Base-by-base conservation (phyloP, 2,113 vertebrate genomes). In the Tichodroma muraria region DNA sequence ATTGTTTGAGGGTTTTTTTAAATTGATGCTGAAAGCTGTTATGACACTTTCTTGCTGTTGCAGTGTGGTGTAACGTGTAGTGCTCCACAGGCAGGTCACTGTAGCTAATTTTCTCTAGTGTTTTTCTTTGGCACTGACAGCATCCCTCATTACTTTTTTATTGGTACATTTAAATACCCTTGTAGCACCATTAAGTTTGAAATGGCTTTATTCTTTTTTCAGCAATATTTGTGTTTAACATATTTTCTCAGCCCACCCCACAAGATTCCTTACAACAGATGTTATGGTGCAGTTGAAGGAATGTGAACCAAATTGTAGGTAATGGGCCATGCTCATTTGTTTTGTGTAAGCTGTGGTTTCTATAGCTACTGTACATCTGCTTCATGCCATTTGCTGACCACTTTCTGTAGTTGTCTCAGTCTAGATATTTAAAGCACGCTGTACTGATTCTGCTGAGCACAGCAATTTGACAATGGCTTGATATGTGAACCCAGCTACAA, bases 141-240 rank as follows among this genome's bases (percentile, higher is more conserved):
- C 77, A 96, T 93, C 88, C 85, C 85, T 97, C 96, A 97, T 97
- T 97, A 94, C 78, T 76, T 96, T 96, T 96, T 96, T 97, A 97
- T 97, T 95, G 94, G 89, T 78, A 96, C 65, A 92, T 96, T 97
- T 97, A 92, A 97, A 96, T 87, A 91, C 65, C 61, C 69, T 80
- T 83, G 85, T 92, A 88, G 89, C 93, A 95, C 95, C 93, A 95
- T 97, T 96, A 97, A 93, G 64, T 89, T 88, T 94, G 88, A 88
- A 89, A 97, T 76, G 84, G 59, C 64, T 97, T 97, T 94, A 94
- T 93, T 97, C 76, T 96, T 92, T n/a, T 35, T 93, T 94, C 90
- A 82, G 86, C 86, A 95, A 86, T 95, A 96, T 94, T 96, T 89
- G 59, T 89, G 44, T 92, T 97, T 66, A 71, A 91, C 65, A 52